A percentile compares a stretch with the other conserved stretches of the same genome.
These are phyloP conservation scores for Cyrtorhinus lividipennis DNA, from an alignment of 1,140 invertebrate genomes.

Conservation along the genomic window DNA sequence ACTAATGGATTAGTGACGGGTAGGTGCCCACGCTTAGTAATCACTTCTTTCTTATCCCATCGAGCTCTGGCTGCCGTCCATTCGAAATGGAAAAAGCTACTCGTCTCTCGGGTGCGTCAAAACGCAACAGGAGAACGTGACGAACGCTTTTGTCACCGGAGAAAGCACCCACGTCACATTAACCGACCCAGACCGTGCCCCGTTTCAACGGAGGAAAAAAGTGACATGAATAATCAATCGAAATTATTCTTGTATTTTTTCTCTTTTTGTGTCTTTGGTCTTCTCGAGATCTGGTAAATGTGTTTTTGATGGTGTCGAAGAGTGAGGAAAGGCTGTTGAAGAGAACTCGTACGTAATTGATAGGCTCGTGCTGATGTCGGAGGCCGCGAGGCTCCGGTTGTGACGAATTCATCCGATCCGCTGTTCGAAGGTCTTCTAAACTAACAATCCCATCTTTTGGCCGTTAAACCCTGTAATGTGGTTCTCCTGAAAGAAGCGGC, in stretches of 20 bases:
- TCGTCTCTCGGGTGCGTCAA: neutral
- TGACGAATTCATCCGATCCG: neutral
- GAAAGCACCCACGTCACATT: neutral
- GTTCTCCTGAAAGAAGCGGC: too few species aligned
- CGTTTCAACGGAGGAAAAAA: neutral
- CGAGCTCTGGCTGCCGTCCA: neutral
- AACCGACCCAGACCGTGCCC: too few species aligned
- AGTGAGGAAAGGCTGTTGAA: too few species aligned
- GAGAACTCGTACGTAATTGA: neutral
- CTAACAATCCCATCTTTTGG: neutral
- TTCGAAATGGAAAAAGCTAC: neutral
- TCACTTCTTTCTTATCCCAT: neutral
- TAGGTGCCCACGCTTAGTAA: neutral
- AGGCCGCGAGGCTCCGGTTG: neutral
- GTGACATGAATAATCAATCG: neutral
- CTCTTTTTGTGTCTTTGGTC: neutral
- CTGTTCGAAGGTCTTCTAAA: neutral
- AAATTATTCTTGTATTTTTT: neutral
- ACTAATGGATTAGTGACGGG: neutral
- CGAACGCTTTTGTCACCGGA: neutral
- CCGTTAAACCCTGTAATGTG: neutral
- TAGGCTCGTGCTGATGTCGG: neutral
- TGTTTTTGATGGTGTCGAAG: neutral
- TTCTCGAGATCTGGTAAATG: neutral
- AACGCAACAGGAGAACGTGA: neutral